Conservation (phyloP, 1,140 invertebrate species). For the Drosophila varians region DNA sequence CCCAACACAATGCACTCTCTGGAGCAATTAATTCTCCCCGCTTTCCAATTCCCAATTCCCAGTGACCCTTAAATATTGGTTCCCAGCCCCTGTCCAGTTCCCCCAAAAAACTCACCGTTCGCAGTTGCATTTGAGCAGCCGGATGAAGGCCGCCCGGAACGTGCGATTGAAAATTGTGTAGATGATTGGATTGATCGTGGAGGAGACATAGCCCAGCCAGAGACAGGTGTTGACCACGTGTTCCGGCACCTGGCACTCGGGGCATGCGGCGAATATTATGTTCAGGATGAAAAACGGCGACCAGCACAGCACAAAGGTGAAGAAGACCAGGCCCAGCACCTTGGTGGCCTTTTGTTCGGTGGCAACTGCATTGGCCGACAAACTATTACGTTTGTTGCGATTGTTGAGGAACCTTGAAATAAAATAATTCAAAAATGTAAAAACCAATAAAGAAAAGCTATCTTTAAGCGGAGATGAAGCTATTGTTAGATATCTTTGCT, state of each 20-base stretch:
- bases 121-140: constrained; percentile 90
- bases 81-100: neutral
- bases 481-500: no score
- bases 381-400: constrained; percentile 86
- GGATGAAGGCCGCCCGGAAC: constrained; percentile 92
- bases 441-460: no score
- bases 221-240: constrained; percentile 89
- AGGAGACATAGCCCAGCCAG: constrained; percentile 95
- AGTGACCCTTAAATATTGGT: neutral
- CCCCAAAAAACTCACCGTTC: constrained; percentile 85
- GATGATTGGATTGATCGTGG: constrained; percentile 93
- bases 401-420: constrained; percentile 87
- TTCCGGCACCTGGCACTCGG: constrained; percentile 88
- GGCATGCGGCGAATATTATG: constrained; percentile 91
- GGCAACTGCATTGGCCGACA: constrained; percentile 90
- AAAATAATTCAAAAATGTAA: neutral
- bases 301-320: constrained; percentile 96
- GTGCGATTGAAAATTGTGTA: constrained; percentile 96
- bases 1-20: constrained; percentile 20
- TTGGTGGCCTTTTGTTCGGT: constrained; percentile 92
- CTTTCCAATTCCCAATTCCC: constrained; percentile 7
- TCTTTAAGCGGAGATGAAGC: no score
- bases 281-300: constrained; percentile 95
- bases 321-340: constrained; percentile 93
- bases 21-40: constrained; percentile 45